Evolutionary conservation across 2,113 vertebrate genomes (phyloP).

Genomic region (Sarotherodon lohbergeri): DNA sequence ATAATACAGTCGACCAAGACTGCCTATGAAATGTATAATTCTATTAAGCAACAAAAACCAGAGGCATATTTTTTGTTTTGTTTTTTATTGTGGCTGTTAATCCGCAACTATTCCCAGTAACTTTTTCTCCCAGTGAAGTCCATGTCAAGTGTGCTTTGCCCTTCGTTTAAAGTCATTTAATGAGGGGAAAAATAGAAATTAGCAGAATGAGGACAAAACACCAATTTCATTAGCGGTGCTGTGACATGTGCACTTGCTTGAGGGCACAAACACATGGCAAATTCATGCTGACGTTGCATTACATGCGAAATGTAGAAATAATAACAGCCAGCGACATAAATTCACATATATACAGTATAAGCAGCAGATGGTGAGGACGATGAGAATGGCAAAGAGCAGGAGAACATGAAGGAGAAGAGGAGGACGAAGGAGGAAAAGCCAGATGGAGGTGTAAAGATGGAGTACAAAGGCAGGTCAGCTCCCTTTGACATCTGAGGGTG

Average conservation of each 20-base stretch:
- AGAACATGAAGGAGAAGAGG: not conserved
- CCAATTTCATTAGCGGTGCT: not conserved
- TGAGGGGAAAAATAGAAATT: not conserved
- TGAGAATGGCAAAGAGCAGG: not conserved
- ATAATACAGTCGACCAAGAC: slow-evolving; percentile 29
- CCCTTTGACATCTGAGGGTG: not conserved
- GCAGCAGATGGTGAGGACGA: slow-evolving; percentile 38
- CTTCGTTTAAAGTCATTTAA: not conserved
- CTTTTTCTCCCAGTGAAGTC: not conserved
- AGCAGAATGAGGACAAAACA: slow-evolving; percentile 35
- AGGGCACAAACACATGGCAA: not conserved
- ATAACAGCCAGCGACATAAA: not conserved
- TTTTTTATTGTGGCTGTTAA: not conserved
- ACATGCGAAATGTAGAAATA: not conserved
- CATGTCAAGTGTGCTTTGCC: not conserved
- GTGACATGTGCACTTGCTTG: not conserved
- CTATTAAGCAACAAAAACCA: not conserved
- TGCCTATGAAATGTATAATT: slow-evolving; percentile 2
- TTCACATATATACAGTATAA: not conserved
- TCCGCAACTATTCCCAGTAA: not conserved
- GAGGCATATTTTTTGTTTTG: not conserved
- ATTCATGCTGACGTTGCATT: not conserved
- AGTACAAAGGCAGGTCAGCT: not conserved
- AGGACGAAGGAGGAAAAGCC: not conserved
- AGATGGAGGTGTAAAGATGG: slow-evolving; percentile 24